A percentile compares a stretch with the other conserved stretches of the same genome.
These are phyloP conservation scores for Frieseomelitta varia DNA, from an alignment of 1,140 invertebrate species.

Conservation along the genomic window DNA sequence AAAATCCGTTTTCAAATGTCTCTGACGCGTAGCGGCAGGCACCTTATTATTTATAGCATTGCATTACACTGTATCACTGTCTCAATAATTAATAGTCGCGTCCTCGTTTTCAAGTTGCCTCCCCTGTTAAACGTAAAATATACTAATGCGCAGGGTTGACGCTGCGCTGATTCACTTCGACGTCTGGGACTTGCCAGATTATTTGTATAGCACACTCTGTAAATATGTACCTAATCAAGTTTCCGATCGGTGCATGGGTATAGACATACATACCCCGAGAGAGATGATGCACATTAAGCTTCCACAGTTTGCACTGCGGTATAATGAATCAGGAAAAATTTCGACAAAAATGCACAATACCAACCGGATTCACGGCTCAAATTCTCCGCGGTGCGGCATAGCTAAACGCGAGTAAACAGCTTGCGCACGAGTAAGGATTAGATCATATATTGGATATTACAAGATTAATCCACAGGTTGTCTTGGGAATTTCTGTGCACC, in stretches of 20 bases:
- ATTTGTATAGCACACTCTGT: neutral
- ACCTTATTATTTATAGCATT: constrained; percentile 72
- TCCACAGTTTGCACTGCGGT: neutral
- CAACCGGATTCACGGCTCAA: neutral
- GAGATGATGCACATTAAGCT: neutral
- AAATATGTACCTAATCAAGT: neutral
- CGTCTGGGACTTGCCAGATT: neutral
- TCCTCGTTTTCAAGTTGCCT: neutral
- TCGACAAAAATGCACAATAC: neutral
- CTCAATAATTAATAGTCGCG: constrained; percentile 69
- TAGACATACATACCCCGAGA: neutral
- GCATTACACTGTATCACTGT: constrained; percentile 70
- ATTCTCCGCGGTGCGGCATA: neutral
- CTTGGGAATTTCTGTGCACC: neutral
- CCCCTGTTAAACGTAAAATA: constrained; percentile 65
- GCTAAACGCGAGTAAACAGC: neutral
- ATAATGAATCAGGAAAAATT: neutral
- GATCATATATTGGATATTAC: neutral
- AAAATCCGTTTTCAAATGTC: constrained; percentile 30
- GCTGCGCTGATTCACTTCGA: constrained; percentile 25
- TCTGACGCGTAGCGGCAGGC: constrained; percentile 7
- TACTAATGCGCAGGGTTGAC: constrained; percentile 60
- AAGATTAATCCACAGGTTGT: neutral
- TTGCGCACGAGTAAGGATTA: neutral
- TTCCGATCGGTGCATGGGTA: neutral